Evolutionary conservation across 2,113 vertebrate genomes (phyloP), one percentile per base, ranked within the genome.

Genomic region (western clawed frog (Xenopus tropicalis)): DNA sequence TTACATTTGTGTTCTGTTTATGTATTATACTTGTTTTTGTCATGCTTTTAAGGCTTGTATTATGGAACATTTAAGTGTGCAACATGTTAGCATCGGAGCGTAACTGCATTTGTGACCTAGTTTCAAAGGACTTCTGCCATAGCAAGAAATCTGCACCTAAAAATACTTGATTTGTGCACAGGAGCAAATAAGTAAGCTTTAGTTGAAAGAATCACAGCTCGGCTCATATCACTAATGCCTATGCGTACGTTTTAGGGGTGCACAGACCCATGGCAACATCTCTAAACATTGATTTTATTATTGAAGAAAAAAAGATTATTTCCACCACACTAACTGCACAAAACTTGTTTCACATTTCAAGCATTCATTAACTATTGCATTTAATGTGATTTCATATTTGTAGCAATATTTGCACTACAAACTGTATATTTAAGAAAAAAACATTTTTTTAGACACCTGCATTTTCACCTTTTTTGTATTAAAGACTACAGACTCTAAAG

Each of bases 51-150:
- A 69, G 48, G 66, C 61, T 22, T 44, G 24, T 66, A 76, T 69
- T 56, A 69, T 69, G 44, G 44, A 22, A 48, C 64, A 23, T 66
- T 66, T 48, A 66, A 66, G 64, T 66, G 73, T 57, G 25, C 46
- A 69, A 66, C 46, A 68, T 76, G 46, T 76, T 63, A 76, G 58
- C 73, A 76, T 37, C 66, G n/a, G 66, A 69, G 58, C 66, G 66
- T 54, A 69, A 69, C 25, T 69, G 44, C 56, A 69, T 69, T 56
- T 61, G 66, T 76, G 73, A 76, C 73, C 73, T 76, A 76, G 23
- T 76, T 76, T 76, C 73, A 69, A 76, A 76, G 59, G 69, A 66
- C 58, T 76, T 69, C 63, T 76, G 66, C 66, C 66, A 76, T 76
- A 62, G 57, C 66, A 76, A 69, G 48, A 76, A 76, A 76, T 22